phyloP scores from a whole-genome alignment of 1,140 invertebrate species.

The Zeugodacus cucurbitae region DNA sequence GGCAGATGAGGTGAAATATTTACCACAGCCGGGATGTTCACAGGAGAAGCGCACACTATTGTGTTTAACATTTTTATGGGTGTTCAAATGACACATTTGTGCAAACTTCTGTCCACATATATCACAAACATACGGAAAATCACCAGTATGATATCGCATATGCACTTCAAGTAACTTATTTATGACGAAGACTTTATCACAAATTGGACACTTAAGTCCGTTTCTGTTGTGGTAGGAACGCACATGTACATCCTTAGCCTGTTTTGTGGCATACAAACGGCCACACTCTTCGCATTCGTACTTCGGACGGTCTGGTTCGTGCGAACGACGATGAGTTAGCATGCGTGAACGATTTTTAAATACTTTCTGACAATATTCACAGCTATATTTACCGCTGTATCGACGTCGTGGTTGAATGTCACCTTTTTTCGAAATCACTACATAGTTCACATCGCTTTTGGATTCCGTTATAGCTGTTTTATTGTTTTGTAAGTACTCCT shows the following conservation, averaged over 20 bases:
- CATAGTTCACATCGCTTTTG: not conserved
- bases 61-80: slow-evolving; percentile 52
- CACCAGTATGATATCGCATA: slow-evolving; percentile 72
- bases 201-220: slow-evolving; percentile 62
- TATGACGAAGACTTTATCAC: slow-evolving; percentile 67
- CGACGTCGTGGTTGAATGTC: slow-evolving; percentile 8
- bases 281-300: slow-evolving; percentile 49
- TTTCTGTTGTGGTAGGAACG: slow-evolving; percentile 46
- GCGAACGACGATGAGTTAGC: slow-evolving; percentile 50
- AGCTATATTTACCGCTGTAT: slow-evolving; percentile 44
- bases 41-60: slow-evolving; percentile 50
- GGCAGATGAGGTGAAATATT: slow-evolving; percentile 52
- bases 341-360: slow-evolving; percentile 52
- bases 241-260: slow-evolving; percentile 50
- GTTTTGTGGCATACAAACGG: slow-evolving; percentile 49
- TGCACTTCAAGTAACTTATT: slow-evolving; percentile 71
- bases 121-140: slow-evolving; percentile 77
- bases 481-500: not conserved
- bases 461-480: not conserved
- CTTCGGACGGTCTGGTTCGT: slow-evolving; percentile 48
- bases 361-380: slow-evolving; percentile 49
- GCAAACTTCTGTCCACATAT: slow-evolving; percentile 83
- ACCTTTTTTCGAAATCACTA: slow-evolving; percentile 18
- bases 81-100: slow-evolving; percentile 67
- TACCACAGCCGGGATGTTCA: slow-evolving; percentile 48